Percentiles rank a stretch among this genome's conserved stretches.
These are phyloP conservation scores for Hydrozoanthus gracilis DNA, from an alignment of 92 coral and sea anemone species.

Conservation along the genomic window DNA sequence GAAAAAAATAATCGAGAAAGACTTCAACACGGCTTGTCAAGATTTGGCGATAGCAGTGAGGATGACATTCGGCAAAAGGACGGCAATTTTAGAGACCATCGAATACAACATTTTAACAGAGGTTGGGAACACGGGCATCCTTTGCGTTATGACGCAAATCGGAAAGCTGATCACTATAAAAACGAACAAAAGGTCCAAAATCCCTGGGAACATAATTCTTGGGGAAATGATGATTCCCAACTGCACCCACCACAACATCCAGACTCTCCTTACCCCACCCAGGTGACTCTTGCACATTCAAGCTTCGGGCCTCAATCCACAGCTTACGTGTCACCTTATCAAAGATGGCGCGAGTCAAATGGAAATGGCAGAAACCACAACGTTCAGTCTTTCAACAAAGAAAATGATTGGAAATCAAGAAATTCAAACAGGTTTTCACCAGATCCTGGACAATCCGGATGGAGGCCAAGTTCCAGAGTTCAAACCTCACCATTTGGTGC, in stretches of 20 bases:
- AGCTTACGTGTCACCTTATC: slow-evolving; percentile 11
- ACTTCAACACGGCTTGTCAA: not conserved
- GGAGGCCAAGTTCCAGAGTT: not conserved
- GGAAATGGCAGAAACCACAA: not conserved
- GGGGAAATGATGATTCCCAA: not conserved
- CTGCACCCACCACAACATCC: slow-evolving; percentile 1
- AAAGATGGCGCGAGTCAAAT: not conserved
- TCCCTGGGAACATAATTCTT: slow-evolving; percentile 18
- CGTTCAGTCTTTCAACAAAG: slow-evolving; percentile 7
- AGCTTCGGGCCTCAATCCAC: slow-evolving; percentile 33
- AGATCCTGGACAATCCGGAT: not conserved
- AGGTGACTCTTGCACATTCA: not conserved
- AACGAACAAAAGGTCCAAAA: not conserved
- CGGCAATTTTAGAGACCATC: not conserved
- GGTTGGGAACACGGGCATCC: not conserved
- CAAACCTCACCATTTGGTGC: not conserved
- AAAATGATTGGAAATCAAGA: not conserved
- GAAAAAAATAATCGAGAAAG: not conserved
- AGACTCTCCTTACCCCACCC: slow-evolving; percentile 17
- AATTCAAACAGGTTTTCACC: slow-evolving; percentile 1
- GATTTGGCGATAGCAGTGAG: not conserved
- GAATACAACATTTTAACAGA: not conserved
- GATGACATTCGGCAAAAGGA: not conserved
- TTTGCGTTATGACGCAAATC: not conserved
- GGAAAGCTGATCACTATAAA: not conserved